Conservation (phyloP, 2,113 vertebrate species). For the Sorex araneus region DNA sequence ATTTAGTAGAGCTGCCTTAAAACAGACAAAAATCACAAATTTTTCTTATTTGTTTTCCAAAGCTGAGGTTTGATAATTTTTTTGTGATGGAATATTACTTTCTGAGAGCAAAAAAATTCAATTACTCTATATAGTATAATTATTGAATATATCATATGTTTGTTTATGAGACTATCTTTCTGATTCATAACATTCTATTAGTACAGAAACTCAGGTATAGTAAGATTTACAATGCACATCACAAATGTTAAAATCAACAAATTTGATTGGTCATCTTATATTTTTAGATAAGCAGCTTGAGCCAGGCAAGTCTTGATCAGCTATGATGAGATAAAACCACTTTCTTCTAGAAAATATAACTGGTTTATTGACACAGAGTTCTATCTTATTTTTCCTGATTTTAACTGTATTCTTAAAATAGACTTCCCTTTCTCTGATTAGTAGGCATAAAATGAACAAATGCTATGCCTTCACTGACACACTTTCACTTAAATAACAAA, state of each 20-base stretch:
- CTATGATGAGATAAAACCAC: no score
- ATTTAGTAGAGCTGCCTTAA: not conserved
- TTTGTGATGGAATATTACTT: not conserved
- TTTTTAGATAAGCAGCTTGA: not conserved
- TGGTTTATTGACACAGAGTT: not conserved
- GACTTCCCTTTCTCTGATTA: not conserved
- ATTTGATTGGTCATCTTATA: not conserved
- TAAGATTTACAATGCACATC: not conserved
- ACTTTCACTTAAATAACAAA: not conserved
- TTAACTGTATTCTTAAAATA: not conserved
- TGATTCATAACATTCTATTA: not conserved
- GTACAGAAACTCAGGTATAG: not conserved
- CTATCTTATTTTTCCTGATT: not conserved
- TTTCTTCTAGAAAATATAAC: conserved; percentile 10
- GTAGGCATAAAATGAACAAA: not conserved
- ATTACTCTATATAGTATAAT: not conserved
- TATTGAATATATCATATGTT: not conserved
- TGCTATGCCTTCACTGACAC: not conserved
- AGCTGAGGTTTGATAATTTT: not conserved
- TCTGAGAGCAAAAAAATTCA: not conserved
- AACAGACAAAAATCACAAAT: not conserved
- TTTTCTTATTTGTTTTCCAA: not conserved
- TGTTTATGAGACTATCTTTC: not conserved
- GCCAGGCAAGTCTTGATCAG: not conserved
- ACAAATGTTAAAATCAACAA: not conserved